Evolutionary conservation across 2,797 vertebrate species (phyloP), one percentile per base, ranked within the genome.

Genomic region (Telmatherina bonti): DNA sequence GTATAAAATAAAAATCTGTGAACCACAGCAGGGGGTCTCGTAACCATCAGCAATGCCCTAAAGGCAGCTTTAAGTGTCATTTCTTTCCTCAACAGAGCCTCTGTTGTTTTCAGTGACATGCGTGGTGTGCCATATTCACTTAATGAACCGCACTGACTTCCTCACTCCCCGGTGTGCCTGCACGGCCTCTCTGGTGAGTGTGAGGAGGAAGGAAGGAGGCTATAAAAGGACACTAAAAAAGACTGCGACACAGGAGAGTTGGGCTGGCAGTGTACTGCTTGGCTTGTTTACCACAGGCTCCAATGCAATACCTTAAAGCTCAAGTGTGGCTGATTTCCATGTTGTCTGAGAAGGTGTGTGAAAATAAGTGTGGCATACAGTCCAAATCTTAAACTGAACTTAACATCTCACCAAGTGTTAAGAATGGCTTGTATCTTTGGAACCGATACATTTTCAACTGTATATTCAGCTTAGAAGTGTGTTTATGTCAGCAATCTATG

Each of bases 121-220:
- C 82, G 59, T 80, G 78, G 79, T 76, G 84, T 49, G 84, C 84
- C 79, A 62, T 76, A 78, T 88, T 92, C 88, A 72, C 83, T 88
- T 94, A 93, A 92, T 91, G 91, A 93, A 93, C 84, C 91, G 78
- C 84, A 83, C 87, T 58, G 89, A 93, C 93, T 93, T 93, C 91
- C 93, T 89, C 38, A n/a, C 85, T 88, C 90, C 92, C 90, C 86
- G 56, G 76, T 27, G 90, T 59, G 90, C 75, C 90, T 66, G 89
- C 83, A 67, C 57, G 62, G 83, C 84, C 83, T 78, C 77, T 79
- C 79, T 79, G 86, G 49, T 62, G 81, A 77, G 85, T 84, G 89
- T 70, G 78, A 86, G 89, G 86, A 93, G 89, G 89, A 91, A 93
- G 92, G 91, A 91, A 89, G 89, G 88, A 85, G 85, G 89, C 88